Conservation (phyloP, 1,140 invertebrate genomes). For the Neodiprion pinetum region DNA sequence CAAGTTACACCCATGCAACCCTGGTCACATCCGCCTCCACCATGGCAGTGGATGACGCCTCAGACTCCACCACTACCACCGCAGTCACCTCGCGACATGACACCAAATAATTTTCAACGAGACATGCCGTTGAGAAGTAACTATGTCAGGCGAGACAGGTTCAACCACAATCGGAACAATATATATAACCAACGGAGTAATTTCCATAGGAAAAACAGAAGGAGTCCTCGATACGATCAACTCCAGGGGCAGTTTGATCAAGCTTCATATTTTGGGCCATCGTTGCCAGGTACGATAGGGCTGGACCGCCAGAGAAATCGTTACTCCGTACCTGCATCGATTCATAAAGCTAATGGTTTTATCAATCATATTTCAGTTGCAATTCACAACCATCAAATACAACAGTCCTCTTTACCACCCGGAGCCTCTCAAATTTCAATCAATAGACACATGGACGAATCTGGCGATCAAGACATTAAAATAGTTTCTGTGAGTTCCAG, state of each 20-base stretch:
- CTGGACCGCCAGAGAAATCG: constrained; percentile 50
- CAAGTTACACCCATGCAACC: constrained; percentile 53
- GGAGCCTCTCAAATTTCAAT: constrained; percentile 17
- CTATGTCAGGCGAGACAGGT: constrained; percentile 50
- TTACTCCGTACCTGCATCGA: constrained; percentile 31
- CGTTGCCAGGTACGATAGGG: constrained; percentile 41
- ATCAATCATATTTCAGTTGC: constrained; percentile 45
- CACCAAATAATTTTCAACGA: constrained; percentile 44
- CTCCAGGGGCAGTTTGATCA: constrained; percentile 50
- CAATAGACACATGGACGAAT: constrained; percentile 40
- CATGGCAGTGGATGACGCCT: constrained; percentile 57
- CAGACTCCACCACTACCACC: constrained; percentile 45
- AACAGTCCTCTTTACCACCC: constrained; percentile 23
- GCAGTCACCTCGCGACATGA: constrained; percentile 39
- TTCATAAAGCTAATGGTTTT: constrained; percentile 37
- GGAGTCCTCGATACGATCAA: constrained; percentile 44
- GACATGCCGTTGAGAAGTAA: constrained; percentile 49
- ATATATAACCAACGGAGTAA: constrained; percentile 50
- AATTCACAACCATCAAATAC: constrained; percentile 40
- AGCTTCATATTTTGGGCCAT: constrained; percentile 48
- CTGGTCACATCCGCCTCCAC: constrained; percentile 47
- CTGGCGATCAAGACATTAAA: constrained; percentile 42
- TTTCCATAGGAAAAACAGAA: constrained; percentile 54
- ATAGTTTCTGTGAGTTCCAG: constrained; percentile 30
- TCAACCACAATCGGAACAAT: constrained; percentile 51